phyloP scores from a whole-genome alignment of 2,797 vertebrate genomes.

The Leptatherina wallacei region DNA sequence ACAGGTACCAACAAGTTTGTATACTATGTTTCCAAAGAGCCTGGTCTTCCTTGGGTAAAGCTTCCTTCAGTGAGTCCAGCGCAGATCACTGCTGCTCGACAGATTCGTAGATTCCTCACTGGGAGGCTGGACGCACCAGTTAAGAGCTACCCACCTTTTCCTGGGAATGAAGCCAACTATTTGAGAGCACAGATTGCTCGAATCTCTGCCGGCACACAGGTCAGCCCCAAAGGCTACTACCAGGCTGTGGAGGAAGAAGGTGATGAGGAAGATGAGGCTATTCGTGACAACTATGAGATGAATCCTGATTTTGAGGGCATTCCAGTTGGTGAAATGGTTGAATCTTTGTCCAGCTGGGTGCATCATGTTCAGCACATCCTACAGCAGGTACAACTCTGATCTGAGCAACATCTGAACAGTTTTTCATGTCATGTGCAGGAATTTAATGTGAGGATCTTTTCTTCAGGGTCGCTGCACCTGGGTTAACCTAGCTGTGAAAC shows the following conservation, averaged over 20 bases:
- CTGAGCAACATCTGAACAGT: not conserved
- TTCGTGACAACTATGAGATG: slow-evolving; percentile 83
- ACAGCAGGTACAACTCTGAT: slow-evolving; percentile 83
- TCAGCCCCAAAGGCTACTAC: slow-evolving; percentile 92
- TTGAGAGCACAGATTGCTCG: slow-evolving; percentile 93
- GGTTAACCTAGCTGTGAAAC: slow-evolving; percentile 86
- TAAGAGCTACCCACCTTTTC: slow-evolving; percentile 91
- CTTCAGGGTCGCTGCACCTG: slow-evolving; percentile 91
- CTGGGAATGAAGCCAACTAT: slow-evolving; percentile 92
- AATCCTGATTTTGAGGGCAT: slow-evolving; percentile 91
- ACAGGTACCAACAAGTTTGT: slow-evolving; percentile 89
- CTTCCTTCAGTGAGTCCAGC: slow-evolving; percentile 90
- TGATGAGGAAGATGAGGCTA: slow-evolving; percentile 86
- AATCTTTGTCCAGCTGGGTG: slow-evolving; percentile 89
- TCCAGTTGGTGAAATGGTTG: slow-evolving; percentile 84
- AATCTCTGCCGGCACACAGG: slow-evolving; percentile 92
- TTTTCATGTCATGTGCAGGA: not conserved
- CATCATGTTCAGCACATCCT: slow-evolving; percentile 92
- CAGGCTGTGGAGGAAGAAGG: slow-evolving; percentile 89
- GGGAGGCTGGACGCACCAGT: slow-evolving; percentile 88
- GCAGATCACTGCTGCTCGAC: slow-evolving; percentile 89
- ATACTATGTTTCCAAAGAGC: slow-evolving; percentile 93
- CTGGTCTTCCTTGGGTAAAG: slow-evolving; percentile 89
- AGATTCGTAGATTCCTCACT: slow-evolving; percentile 91
- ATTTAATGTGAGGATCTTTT: not conserved